Conservation (phyloP, 2,797 vertebrate species). For the Oryzias sinensis region DNA sequence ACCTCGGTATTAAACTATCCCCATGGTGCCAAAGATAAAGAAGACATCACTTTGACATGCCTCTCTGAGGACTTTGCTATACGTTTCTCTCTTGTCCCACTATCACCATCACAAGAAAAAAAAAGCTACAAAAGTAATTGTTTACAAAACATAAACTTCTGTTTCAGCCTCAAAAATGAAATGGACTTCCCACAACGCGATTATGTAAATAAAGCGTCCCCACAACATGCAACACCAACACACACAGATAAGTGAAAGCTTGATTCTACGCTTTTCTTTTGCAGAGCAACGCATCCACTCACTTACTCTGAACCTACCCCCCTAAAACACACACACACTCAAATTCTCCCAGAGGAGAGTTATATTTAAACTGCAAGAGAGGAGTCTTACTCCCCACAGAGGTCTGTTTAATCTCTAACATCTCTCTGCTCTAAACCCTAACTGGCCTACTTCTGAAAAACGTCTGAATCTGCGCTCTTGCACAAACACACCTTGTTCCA, state of each 20-base stretch:
- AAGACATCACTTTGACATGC: slow-evolving; percentile 55
- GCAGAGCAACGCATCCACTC: slow-evolving; percentile 26
- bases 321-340: slow-evolving; percentile 24
- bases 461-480: slow-evolving; percentile 21
- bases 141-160: background rate
- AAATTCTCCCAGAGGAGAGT: slow-evolving; percentile 64
- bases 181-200: background rate
- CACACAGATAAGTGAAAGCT: slow-evolving; percentile 13
- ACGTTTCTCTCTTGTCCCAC: background rate
- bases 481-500: slow-evolving; percentile 13
- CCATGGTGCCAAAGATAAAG: slow-evolving; percentile 53
- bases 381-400: slow-evolving; percentile 66
- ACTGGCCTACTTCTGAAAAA: slow-evolving; percentile 68
- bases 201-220: background rate
- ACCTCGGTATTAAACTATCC: slow-evolving; percentile 56
- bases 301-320: slow-evolving; percentile 18
- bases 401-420: slow-evolving; percentile 75
- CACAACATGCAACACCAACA: slow-evolving; percentile 8
- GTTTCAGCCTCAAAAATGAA: background rate
- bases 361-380: slow-evolving; percentile 74
- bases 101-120: background rate
- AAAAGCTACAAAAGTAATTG: background rate
- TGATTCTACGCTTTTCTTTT: slow-evolving; percentile 30
- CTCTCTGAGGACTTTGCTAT: background rate
- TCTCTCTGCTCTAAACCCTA: slow-evolving; percentile 70